A percentile compares a stretch with the other conserved stretches of the same genome.
These are phyloP conservation scores for Laterallus jamaicensis DNA, from an alignment of 2,113 vertebrate genomes.

Conservation along the genomic window DNA sequence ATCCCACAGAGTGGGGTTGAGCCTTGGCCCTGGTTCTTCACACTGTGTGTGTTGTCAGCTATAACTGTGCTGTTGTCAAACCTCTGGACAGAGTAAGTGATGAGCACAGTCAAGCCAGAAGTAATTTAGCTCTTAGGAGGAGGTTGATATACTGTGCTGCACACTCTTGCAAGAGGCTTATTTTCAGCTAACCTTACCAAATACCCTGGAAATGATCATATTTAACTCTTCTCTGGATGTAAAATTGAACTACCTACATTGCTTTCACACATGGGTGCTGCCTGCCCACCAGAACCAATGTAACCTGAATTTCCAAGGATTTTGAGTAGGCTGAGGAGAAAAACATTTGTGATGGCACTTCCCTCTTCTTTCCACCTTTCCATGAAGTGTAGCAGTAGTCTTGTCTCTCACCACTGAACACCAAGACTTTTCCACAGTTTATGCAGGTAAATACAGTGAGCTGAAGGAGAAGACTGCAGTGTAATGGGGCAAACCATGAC, in stretches of 20 bases:
- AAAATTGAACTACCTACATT: neutral
- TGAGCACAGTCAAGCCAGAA: neutral
- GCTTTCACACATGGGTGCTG: fast-evolving
- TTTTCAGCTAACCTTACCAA: neutral
- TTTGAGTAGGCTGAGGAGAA: neutral
- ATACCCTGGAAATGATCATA: neutral
- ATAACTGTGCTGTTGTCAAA: neutral
- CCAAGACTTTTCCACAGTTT: neutral
- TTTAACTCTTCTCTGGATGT: neutral
- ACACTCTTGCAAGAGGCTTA: neutral
- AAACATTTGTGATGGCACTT: neutral
- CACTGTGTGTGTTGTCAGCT: neutral
- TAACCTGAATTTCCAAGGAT: neutral
- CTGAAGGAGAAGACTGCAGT: neutral
- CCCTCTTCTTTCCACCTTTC: neutral
- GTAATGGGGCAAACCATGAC: neutral
- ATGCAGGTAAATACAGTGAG: neutral
- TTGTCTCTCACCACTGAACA: neutral
- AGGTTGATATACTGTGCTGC: neutral
- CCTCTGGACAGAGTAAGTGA: neutral
- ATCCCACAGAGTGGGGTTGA: neutral
- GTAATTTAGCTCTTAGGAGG: neutral
- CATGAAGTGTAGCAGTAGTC: neutral
- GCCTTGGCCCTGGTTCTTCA: neutral
- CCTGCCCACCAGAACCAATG: neutral